Percentiles rank a stretch among this genome's conserved stretches.
Conservation (phyloP, 2,113 vertebrate species). For the Alligator mississippiensis region DNA sequence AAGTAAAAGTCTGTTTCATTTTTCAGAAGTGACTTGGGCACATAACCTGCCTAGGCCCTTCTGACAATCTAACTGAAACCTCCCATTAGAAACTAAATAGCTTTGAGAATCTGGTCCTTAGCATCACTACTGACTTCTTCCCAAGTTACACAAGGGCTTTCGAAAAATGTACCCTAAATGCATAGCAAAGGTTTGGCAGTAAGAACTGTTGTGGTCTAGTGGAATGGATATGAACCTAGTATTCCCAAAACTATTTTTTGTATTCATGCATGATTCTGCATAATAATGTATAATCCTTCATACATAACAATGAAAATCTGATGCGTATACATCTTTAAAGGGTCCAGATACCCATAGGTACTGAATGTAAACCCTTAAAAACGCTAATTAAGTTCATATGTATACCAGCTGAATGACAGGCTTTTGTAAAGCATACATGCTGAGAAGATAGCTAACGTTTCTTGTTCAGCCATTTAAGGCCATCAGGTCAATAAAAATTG, state of each 20-base stretch:
- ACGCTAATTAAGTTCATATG: neutral
- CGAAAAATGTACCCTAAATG: neutral
- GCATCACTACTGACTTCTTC: neutral
- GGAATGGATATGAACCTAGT: neutral
- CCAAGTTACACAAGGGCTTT: neutral
- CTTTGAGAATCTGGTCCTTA: fast-evolving
- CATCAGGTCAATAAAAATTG: neutral
- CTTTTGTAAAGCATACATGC: neutral
- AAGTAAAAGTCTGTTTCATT: neutral
- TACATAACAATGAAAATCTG: neutral
- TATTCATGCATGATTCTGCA: neutral
- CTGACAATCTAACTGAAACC: neutral
- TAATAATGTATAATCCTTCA: neutral
- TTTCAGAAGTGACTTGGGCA: neutral
- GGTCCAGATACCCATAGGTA: neutral
- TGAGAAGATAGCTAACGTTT: neutral
- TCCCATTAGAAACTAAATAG: fast-evolving
- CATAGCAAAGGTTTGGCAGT: neutral
- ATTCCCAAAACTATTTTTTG: neutral
- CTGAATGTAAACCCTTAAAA: neutral
- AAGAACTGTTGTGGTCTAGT: neutral
- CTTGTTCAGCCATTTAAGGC: neutral
- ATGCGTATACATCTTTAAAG: neutral
- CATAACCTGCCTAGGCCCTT: neutral
- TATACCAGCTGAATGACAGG: neutral